A percentile compares a stretch with the other conserved stretches of the same genome.
These are phyloP conservation scores for Chymomyza fuscimana DNA, from an alignment of 2,888 invertebrate genomes.

Conservation along the genomic window DNA sequence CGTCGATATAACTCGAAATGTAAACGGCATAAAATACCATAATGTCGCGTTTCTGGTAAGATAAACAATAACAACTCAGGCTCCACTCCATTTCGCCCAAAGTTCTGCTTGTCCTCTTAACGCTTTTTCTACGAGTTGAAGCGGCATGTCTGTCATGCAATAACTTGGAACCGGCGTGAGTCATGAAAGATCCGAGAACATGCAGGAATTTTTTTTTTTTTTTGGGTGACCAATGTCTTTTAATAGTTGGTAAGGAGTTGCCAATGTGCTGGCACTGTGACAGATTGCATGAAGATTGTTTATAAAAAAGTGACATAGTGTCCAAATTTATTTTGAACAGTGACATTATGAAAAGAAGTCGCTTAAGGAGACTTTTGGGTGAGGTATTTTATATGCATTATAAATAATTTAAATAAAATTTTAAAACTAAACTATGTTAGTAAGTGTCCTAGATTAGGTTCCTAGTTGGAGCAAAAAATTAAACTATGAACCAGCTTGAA, in stretches of 20 bases:
- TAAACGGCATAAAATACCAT: conserved; percentile 73
- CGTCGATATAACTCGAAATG: conserved; percentile 61
- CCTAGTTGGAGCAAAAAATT: too few species aligned
- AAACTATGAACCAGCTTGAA: too few species aligned
- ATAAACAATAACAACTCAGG: conserved; percentile 66
- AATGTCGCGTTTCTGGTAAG: conserved; percentile 61
- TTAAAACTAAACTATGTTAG: not conserved
- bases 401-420: not conserved
- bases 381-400: not conserved
- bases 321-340: conserved; percentile 3
- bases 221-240: not conserved
- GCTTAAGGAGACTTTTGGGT: not conserved
- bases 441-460: too few species aligned
- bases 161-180: conserved; percentile 52
- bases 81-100: conserved; percentile 23
- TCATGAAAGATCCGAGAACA: conserved; percentile 50
- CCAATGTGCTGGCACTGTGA: not conserved
- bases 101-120: conserved; percentile 10
- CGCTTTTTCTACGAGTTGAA: not conserved
- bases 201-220: not conserved
- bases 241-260: not conserved
- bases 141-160: conserved; percentile 38
- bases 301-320: conserved; percentile 17
- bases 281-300: not conserved
- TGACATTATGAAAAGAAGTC: not conserved